These are phyloP conservation scores for Tupiocoris notatus DNA, from an alignment of 2,888 invertebrate genomes.

Conservation along the genomic window DNA sequence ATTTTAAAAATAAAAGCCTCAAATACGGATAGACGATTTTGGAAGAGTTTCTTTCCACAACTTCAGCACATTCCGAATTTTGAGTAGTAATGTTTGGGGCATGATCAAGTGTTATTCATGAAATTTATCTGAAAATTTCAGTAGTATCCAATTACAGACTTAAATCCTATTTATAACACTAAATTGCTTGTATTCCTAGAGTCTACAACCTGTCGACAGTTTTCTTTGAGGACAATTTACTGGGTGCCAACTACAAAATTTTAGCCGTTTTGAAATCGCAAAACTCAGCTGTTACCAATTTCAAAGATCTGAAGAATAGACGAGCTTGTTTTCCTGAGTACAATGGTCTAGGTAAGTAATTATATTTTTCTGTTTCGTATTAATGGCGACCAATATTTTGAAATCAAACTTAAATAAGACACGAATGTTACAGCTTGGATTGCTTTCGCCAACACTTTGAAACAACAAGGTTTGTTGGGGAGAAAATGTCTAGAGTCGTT, in stretches of 20 bases:
- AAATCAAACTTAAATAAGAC: background rate
- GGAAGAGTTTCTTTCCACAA: too few relatives aligned
- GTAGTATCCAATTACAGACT: too few relatives aligned
- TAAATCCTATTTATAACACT: too few relatives aligned
- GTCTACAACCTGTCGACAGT: conserved; percentile 60
- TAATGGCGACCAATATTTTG: too few relatives aligned
- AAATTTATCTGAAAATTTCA: too few relatives aligned
- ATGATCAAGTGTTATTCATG: too few relatives aligned
- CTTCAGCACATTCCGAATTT: too few relatives aligned
- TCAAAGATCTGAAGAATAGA: conserved; percentile 60
- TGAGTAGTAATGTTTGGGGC: too few relatives aligned
- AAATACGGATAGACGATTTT: too few relatives aligned
- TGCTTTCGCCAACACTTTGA: conserved; percentile 11
- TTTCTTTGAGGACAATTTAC: conserved; percentile 61
- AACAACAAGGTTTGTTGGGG: conserved; percentile 14
- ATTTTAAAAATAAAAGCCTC: too few relatives aligned
- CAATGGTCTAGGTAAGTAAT: conserved; percentile 66
- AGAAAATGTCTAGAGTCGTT: conserved; percentile 34
- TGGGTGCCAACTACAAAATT: conserved; percentile 57
- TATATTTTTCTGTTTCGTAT: too few relatives aligned
- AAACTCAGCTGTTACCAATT: conserved; percentile 55
- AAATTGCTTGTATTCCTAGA: conserved; percentile 55
- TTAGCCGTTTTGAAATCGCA: conserved; percentile 59
- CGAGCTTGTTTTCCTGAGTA: conserved; percentile 67
- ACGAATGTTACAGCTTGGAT: conserved; percentile 38